Base-by-base conservation (phyloP, 2,797 vertebrate species). In the Salarias fasciatus region DNA sequence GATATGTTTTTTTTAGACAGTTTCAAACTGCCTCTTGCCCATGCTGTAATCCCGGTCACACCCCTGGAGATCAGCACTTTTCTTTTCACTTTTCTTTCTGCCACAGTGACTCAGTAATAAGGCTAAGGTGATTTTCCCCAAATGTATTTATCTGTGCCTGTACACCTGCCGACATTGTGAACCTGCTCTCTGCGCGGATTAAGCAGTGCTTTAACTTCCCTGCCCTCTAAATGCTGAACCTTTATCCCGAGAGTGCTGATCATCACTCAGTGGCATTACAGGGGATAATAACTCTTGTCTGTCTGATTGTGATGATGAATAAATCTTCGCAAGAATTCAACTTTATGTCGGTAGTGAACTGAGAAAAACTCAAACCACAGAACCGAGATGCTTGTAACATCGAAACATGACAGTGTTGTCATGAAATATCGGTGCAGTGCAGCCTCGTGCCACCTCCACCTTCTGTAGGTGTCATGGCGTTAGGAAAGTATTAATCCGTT, bases 401-500 rank as follows among this genome's bases (percentile, higher is more conserved):
- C 1, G 40, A 41, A 13, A 6, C 12, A 4, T 35, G 33, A 24
- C 18, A 24, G 3, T 15, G 14, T 6, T 15, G 5, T 43, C 8
- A 8, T 4, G 13, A 43, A 42, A 15, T 13, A 9, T 42, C 4
- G 8, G 14, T 57, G 18, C 62, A 55, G 38, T 29, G 5, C 54
- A 43, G 14, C 6, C 2, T 42, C 47, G 31, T 5, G 49, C 4
- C 12, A 9, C 47, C 4, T 10, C 63, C 15, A 6, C 11, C 31
- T 24, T n/a, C n/a, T n/a, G n/a, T n/a, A 8, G 13, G 24, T 57
- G 8, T 50, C 0, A 68, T 80, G 28, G 72, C 57, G 68, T 77
- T 41, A 13, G 36, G 52, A 60, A 59, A 70, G 68, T 83, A 62
- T 72, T 56, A 72, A 85, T 88, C 68, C 35, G 41, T 56, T 61